Base-by-base conservation (phyloP, 2,797 vertebrate genomes). In the Xerus rutilus region DNA sequence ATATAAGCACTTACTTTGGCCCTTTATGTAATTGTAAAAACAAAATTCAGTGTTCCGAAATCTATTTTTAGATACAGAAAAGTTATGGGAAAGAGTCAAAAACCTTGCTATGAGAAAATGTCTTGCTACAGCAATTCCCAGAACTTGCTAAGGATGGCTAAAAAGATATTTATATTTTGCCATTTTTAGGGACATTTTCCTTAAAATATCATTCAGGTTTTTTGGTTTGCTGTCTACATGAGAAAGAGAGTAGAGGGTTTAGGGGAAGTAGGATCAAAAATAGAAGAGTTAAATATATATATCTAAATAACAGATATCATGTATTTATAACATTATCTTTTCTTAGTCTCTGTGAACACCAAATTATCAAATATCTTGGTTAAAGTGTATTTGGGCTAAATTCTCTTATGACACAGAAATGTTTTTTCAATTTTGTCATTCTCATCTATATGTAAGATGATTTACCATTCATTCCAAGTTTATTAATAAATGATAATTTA, bases 61-160 rank as follows among this genome's bases (percentile, higher is more conserved):
- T 79, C 96, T 98, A 97, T 98, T 97, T 98, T 97, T 97, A 96
- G 96, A 74, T 30, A 77, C 57, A 72, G 72, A 89, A 92, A 93
- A 90, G 95, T 91, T 96, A 78, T 98, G 97, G 96, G 97, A 98
- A 98, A 98, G 85, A 86, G 35, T 59, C 54, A 54, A 92, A 92
- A 92, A 93, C 86, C 72, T 84, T 67, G 82, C 91, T 94, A 20
- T 96, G 97, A 97, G 97, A 98, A 97, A 96, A 85, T 12, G 77
- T 85, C 70, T 72, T 83, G 77, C 54, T 69, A 45, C 12, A 39
- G 76, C 14, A 54, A 21, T 97, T 98, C 97, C 95, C 96, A 96
- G 96, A 94, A 82, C 70, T 84, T 32, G 67, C 59, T 62, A 81
- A 95, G 89, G 91, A 87, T 82, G 79, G 94, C 67, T 85, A 83